phyloP scores from a whole-genome alignment of 2,797 vertebrate species.

The Lepilemur ruficaudatus region DNA sequence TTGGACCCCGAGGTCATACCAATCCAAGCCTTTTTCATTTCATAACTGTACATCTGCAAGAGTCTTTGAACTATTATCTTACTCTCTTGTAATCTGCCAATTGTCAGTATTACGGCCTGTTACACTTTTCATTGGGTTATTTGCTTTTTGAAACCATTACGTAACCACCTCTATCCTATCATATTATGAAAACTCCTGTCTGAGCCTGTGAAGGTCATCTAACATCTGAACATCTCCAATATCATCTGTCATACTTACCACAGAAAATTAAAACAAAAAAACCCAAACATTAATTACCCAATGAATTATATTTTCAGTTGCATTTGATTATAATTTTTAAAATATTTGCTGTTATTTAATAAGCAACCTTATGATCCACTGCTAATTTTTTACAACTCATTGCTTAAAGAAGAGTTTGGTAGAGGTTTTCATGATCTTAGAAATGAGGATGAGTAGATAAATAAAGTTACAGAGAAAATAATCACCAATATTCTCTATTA shows the following conservation, averaged over 20 bases:
- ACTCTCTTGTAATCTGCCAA: neutral
- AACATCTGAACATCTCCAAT: neutral
- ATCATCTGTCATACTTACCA: neutral
- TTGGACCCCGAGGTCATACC: constrained; percentile 81
- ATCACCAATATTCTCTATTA: neutral
- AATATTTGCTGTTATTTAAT: neutral
- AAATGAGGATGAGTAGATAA: neutral
- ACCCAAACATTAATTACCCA: neutral
- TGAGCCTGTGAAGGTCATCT: neutral
- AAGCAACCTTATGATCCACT: neutral
- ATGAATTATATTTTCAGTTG: neutral
- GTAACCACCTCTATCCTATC: neutral
- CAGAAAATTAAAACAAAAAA: neutral
- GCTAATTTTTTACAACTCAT: neutral
- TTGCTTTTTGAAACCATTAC: neutral
- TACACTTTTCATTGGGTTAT: neutral
- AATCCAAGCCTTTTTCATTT: neutral
- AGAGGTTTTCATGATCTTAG: neutral
- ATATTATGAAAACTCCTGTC: neutral
- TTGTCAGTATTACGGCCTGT: neutral
- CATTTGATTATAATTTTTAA: neutral
- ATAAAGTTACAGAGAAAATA: neutral
- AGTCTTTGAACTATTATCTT: neutral
- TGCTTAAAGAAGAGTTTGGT: neutral
- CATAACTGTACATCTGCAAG: neutral